These are phyloP conservation scores for Cygnus buccinator DNA, from an alignment of 2,113 vertebrate genomes.

Conservation along the genomic window DNA sequence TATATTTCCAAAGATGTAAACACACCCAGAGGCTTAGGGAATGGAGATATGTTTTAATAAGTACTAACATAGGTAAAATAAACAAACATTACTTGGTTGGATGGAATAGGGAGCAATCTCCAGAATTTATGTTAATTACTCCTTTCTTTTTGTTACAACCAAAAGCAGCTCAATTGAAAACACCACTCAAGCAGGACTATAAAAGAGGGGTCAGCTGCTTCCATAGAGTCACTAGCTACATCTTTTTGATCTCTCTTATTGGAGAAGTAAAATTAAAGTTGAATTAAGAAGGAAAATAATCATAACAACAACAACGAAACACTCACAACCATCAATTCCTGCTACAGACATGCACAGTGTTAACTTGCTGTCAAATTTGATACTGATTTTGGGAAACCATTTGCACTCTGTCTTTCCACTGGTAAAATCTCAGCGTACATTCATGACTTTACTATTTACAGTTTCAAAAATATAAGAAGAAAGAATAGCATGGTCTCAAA, in stretches of 20 bases:
- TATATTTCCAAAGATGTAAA: slow-evolving; percentile 45
- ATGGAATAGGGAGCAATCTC: not conserved
- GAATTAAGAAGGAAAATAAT: not conserved
- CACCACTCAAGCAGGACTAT: not conserved
- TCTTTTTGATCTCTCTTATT: not conserved
- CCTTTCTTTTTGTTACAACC: not conserved
- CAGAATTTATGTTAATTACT: not conserved
- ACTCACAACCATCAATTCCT: not conserved
- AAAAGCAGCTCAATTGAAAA: not conserved
- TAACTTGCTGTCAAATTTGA: not conserved
- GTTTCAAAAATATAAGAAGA: not conserved
- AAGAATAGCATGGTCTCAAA: not conserved
- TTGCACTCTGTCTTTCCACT: not conserved
- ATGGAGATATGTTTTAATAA: not conserved
- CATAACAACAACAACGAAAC: not conserved
- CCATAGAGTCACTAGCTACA: not conserved
- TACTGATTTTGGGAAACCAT: not conserved
- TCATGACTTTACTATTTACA: not conserved
- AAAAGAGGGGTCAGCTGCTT: not conserved
- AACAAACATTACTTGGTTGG: not conserved
- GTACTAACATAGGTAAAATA: not conserved
- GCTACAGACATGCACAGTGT: not conserved
- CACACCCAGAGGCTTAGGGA: not conserved
- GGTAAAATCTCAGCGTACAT: not conserved
- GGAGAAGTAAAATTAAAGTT: not conserved